Evolutionary conservation across 2,888 invertebrate species (phyloP).

Genomic region (Caenorhabditis sinica): DNA sequence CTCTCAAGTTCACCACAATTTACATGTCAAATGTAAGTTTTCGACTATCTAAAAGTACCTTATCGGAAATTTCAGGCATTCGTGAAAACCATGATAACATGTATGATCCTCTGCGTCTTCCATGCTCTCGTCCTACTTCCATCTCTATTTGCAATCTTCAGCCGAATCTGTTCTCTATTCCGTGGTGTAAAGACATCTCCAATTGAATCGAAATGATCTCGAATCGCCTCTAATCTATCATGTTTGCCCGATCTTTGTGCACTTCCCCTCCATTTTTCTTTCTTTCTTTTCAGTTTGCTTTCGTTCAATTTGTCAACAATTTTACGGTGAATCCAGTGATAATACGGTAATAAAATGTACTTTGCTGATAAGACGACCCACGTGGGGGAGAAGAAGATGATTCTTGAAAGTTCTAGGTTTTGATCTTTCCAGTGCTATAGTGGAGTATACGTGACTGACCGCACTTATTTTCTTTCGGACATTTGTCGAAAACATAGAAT

Average conservation of each 20-base stretch:
- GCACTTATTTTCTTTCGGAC: slow-evolving; percentile 24
- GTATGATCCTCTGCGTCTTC: slow-evolving; percentile 74
- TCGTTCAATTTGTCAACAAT: slow-evolving; percentile 1
- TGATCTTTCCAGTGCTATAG: slow-evolving; percentile 7
- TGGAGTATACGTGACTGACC: slow-evolving; percentile 52
- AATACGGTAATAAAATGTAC: slow-evolving; percentile 37
- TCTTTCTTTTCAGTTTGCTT: not conserved
- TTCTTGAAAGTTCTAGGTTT: not conserved
- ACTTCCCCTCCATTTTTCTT: slow-evolving; percentile 16
- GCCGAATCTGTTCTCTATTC: slow-evolving; percentile 39
- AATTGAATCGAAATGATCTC: slow-evolving; percentile 49
- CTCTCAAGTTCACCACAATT: slow-evolving; percentile 62
- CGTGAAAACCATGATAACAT: slow-evolving; percentile 77
- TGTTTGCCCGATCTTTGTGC: slow-evolving; percentile 52
- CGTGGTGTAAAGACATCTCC: slow-evolving; percentile 18
- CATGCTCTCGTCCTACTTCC: slow-evolving; percentile 76
- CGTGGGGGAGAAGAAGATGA: not conserved
- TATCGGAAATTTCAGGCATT: slow-evolving; percentile 71
- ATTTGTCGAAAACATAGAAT: slow-evolving; percentile 46
- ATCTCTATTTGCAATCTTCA: slow-evolving; percentile 63
- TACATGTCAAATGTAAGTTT: slow-evolving; percentile 70
- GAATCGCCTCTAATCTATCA: slow-evolving; percentile 27
- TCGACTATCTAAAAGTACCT: not conserved
- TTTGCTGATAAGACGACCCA: slow-evolving; percentile 4
- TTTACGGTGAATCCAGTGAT: slow-evolving; percentile 33